Conservation (phyloP, 2,888 invertebrate genomes). For the Drosophila gaucha region DNA sequence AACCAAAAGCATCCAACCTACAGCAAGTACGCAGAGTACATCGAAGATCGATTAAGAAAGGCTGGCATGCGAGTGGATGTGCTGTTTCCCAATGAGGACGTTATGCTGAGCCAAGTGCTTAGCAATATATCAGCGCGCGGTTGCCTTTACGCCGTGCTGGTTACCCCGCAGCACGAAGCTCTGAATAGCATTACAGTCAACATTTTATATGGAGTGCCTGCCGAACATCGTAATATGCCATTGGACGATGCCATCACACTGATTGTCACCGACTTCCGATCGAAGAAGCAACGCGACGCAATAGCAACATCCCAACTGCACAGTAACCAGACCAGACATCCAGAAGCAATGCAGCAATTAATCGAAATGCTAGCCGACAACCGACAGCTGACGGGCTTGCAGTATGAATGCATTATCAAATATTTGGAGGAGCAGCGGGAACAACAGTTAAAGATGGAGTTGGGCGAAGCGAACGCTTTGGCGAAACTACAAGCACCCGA, state of each 20-base stretch:
- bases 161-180: conserved; percentile 94
- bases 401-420: conserved; percentile 91
- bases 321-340: conserved; percentile 84
- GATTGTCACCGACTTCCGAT: conserved; percentile 89
- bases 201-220: conserved; percentile 94
- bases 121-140: conserved; percentile 95
- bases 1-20: background rate
- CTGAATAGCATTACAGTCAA: conserved; percentile 95
- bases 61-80: conserved; percentile 93
- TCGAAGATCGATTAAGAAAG: conserved; percentile 92
- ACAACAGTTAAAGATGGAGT: conserved; percentile 90
- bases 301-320: conserved; percentile 71
- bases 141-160: conserved; percentile 94
- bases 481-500: conserved; percentile 80
- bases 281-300: conserved; percentile 86
- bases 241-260: conserved; percentile 94
- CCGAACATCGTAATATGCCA: conserved; percentile 98
- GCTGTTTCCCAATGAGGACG: conserved; percentile 96
- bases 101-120: conserved; percentile 91
- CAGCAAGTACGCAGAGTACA: conserved; percentile 92
- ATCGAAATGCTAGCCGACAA: conserved; percentile 94
- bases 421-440: conserved; percentile 91
- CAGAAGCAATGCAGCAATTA: conserved; percentile 89
- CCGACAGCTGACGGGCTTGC: conserved; percentile 90
- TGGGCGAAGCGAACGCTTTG: conserved; percentile 87